Evolutionary conservation across 2,888 invertebrate genomes (phyloP).

Genomic region (Drosophila birchii): DNA sequence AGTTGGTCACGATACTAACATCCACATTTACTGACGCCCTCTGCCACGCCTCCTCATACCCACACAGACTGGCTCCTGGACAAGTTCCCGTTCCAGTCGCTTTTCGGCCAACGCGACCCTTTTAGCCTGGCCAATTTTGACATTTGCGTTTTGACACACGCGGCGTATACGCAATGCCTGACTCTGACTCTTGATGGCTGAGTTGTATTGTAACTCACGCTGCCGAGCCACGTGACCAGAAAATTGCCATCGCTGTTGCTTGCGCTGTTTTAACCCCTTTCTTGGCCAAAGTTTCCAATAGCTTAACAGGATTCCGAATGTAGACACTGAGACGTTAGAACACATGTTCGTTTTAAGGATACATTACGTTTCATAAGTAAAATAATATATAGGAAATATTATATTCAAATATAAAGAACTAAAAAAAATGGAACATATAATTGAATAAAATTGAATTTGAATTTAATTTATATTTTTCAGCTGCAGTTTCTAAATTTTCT

Average conservation of each 20-base stretch:
- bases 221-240: constrained; percentile 41
- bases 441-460: too few relatives aligned
- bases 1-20: constrained; percentile 9
- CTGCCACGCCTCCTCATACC: background rate
- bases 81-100: background rate
- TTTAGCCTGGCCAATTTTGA: constrained; percentile 36
- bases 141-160: constrained; percentile 54
- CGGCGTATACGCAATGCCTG: constrained; percentile 68
- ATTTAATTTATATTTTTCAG: too few relatives aligned
- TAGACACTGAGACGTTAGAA: constrained; percentile 7
- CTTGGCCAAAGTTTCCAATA: constrained; percentile 54
- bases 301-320: constrained; percentile 16
- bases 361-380: constrained; percentile 8
- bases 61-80: background rate
- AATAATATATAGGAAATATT: background rate
- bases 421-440: background rate
- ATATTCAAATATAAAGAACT: background rate
- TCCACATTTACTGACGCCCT: constrained; percentile 2
- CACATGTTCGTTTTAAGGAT: background rate
- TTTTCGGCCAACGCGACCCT: constrained; percentile 5
- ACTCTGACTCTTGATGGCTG: constrained; percentile 35
- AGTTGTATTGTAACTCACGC: constrained; percentile 15
- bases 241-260: constrained; percentile 18
- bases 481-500: too few relatives aligned
- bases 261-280: constrained; percentile 5